Evolutionary conservation across 2,797 vertebrate species (phyloP), one percentile per base, ranked within the genome.

Genomic region (Rhabdomys pumilio): DNA sequence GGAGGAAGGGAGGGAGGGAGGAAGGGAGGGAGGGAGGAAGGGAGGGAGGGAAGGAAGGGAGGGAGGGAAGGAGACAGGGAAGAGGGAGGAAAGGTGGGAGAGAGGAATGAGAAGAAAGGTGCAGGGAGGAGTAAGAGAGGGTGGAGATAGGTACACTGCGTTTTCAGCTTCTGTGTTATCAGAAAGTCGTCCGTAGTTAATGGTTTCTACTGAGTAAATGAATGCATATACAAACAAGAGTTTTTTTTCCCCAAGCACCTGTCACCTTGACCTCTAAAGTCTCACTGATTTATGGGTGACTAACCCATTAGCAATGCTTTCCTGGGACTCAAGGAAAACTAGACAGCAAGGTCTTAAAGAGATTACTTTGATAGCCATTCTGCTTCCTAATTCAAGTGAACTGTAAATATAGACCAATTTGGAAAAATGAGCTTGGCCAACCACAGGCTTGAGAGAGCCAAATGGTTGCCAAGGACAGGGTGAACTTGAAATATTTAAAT

Each of bases 401-500:
- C 38, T 73, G 61, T 84, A 85, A 76, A 76, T 90, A 89, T 41
- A 95, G 80, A 82, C 50, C 47, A 96, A 93, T 97, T 97, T 93
- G 91, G 91, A 73, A 93, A 94, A 93, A 90, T 75, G 93, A 82
- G 53, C 17, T 87, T 96, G 84, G 93, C 50, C 34, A 55, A 73
- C n/a, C 19, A 55, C 81, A 90, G 75, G 57, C 57, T 72, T 47
- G 76, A 47, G 77, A 72, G 72, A 82, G 87, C 59, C 75, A 90
- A 89, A 80, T 12, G 38, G 41, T 92, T 96, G 94, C 91, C 90
- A 97, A 97, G 94, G 75, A 97, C 93, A 96, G 50, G 15, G 90
- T 91, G 95, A 97, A 97, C 88, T 90, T 92, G 95, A 94, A 92
- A 85, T 95, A 93, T 81, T 96, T 96, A 89, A 97, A 86, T 79